Base-by-base conservation (phyloP, 2,113 vertebrate genomes). In the Chloebia gouldiae region DNA sequence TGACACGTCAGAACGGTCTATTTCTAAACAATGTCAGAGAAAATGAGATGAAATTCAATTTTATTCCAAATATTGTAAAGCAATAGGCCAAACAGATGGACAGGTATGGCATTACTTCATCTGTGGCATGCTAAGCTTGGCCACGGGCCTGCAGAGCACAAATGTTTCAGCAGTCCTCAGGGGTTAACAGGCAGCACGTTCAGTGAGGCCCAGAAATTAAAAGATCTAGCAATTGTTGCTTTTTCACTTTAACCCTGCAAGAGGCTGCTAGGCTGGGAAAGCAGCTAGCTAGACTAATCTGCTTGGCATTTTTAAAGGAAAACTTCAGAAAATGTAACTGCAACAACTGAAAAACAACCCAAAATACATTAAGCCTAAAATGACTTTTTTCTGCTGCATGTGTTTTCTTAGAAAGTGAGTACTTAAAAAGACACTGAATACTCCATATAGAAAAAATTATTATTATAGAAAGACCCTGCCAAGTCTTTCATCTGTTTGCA, bases 41-140 rank as follows among this genome's bases (percentile, higher is more conserved):
- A 96, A 96, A 95, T 96, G 91, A 97, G 44, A 90, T 1, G 60
- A 70, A 94, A 96, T 96, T 94, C 60, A n/a, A 94, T 88, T 95
- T 93, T 78, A 80, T 88, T 96, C 93, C 86, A 97, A 97, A 96
- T 96, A 96, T 24, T 96, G 94, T 94, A 96, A 97, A 96, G 96
- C 88, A 93, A 91, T 80, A 94, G 83, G 93, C 95, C 94, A 95
- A 97, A 82, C 95, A 96, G 96, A 97, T 95, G 93, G 95, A 94
- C 95, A 97, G 97, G 97, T 96, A 97, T 85, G 95, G 95, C 91
- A 94, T 97, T 64, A 97, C 95, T 97, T 97, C 97, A 97, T 97
- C 85, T 86, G 92, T 42, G 79, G 94, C 96, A 88, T 68, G 91
- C 91, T 69, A 95, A 75, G 86, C 68, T 97, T 97, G 97, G 96